Evolutionary conservation across 2,113 vertebrate genomes (phyloP), one percentile per base, ranked within the genome.

Genomic region (Otus sunia): DNA sequence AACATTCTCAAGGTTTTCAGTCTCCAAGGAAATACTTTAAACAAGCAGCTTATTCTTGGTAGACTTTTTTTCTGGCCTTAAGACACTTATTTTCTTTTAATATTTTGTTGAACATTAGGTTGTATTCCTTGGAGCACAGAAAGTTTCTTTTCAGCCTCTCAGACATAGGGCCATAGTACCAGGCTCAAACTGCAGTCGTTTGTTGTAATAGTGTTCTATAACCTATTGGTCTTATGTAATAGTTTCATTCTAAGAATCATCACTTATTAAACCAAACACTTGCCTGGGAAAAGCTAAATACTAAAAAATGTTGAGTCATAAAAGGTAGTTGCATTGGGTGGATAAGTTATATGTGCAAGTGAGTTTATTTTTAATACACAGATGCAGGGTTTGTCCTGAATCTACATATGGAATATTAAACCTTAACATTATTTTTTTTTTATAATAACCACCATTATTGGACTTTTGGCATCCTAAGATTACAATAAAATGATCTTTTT

Each of bases 41-140:
- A 94, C 92, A 96, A 93, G 90, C 94, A 93, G 72, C 83, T 96
- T 92, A 74, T 96, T 94, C 93, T 96, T 88, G 67, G 50, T 79
- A 74, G 80, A 27, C 49, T 97, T 94, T 5, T 67, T 62, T 88
- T 66, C 89, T 96, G 91, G 91, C 94, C 39, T 74, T 96, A 94
- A 95, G 97, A 95, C 93, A 88, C 19, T 47, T 94, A 62, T 15
- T 97, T 98, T 97, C 96, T 96, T 97, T 80, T 94, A 92, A 95
- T 97, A 88, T 96, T 96, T 96, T 89, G 86, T 96, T 96, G 95
- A 94, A 95, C 91, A 59, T 97, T 86, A 92, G 84, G 41, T 96
- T 92, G 37, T 85, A 80, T 95, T 96, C 95, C 94, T 96, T 86
- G 75, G 88, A 96, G 90, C 85, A 66, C 91, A 91, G 86, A 49